Evolutionary conservation across 1,140 invertebrate species (phyloP).

Genomic region (Drosophila bocqueti): DNA sequence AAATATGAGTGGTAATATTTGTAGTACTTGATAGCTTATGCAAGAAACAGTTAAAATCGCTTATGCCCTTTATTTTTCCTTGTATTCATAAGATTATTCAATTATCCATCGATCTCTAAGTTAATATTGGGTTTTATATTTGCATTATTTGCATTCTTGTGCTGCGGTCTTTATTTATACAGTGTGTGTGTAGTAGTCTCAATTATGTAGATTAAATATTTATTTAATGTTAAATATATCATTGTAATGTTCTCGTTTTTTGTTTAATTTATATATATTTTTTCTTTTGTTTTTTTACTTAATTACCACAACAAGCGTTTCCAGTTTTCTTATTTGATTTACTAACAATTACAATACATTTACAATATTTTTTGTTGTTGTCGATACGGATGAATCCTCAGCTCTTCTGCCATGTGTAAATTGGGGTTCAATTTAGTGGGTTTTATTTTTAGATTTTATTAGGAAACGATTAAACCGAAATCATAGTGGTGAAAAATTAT

Average conservation of each 20-base stretch:
- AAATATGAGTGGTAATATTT: constrained; percentile 45
- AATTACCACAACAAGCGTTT: constrained; percentile 82
- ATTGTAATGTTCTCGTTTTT: constrained; percentile 24
- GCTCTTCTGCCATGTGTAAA: constrained; percentile 14
- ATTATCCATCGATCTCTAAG: constrained; percentile 60
- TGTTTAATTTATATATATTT: constrained; percentile 18
- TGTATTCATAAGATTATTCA: constrained; percentile 76
- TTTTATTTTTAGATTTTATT: not conserved
- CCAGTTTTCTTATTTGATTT: constrained; percentile 82
- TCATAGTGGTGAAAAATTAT: not conserved
- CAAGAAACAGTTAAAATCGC: constrained; percentile 75
- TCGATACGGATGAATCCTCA: constrained; percentile 17
- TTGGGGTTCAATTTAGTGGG: constrained; percentile 8
- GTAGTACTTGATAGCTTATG: constrained; percentile 58
- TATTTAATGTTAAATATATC: constrained; percentile 33
- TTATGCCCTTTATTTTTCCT: constrained; percentile 66
- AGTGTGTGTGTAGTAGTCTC: constrained; percentile 63
- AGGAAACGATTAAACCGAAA: not conserved
- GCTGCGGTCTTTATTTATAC: constrained; percentile 60
- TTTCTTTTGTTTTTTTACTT: constrained; percentile 45
- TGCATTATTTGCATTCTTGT: constrained; percentile 38
- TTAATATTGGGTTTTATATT: constrained; percentile 31
- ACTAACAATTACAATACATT: constrained; percentile 81
- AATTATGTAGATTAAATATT: constrained; percentile 71
- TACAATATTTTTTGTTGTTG: constrained; percentile 20